Evolutionary conservation across 2,797 vertebrate species (phyloP), one percentile per base, ranked within the genome.

Genomic region (Sciurus vulgaris): DNA sequence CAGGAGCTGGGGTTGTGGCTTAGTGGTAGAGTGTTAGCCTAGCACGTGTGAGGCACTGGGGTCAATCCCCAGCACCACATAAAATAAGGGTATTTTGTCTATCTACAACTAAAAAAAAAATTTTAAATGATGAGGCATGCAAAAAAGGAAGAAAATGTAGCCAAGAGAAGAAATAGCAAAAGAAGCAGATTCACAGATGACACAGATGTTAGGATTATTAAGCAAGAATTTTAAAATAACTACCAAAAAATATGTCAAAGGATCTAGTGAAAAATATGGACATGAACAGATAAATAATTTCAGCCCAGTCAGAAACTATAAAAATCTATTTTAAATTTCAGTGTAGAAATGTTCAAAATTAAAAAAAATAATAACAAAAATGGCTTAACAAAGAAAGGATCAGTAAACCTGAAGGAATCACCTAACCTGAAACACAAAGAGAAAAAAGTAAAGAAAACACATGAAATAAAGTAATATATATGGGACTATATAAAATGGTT

Each of bases 161-260:
- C 7, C 56, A 96, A 91, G 70, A 77, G 78, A 92, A 95, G 70
- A 82, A 91, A 89, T 0, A 93, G 65, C 47, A 41, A 96, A 96
- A 91, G 63, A 79, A 96, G 35, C 10, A 81, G 69, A 54, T 24
- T 38, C 41, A 91, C 74, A 93, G 81, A 63, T 59, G 17, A 85
- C 28, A 44, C 0, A 56, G 81, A 81, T 26, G 20, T 24, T 78
- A 35, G 22, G 91, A 86, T 85, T 26, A 9, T 56, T 24, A 79
- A 63, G 15, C 38, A 79, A 86, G 18, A 14, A 82, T 33, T 84
- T 88, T 56, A 74, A 65, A 92, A 88, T 79, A 91, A 96, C 73
- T 67, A 73, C 8, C 13, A 72, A 67, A 59, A 94, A 81, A 77
- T 8, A 67, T n/a, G 44, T 54, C 89, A 88, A 87, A 87, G 44